A percentile compares a stretch with the other conserved stretches of the same genome.
Conservation (phyloP, 2,113 vertebrate genomes). For the Pelusios castaneus region DNA sequence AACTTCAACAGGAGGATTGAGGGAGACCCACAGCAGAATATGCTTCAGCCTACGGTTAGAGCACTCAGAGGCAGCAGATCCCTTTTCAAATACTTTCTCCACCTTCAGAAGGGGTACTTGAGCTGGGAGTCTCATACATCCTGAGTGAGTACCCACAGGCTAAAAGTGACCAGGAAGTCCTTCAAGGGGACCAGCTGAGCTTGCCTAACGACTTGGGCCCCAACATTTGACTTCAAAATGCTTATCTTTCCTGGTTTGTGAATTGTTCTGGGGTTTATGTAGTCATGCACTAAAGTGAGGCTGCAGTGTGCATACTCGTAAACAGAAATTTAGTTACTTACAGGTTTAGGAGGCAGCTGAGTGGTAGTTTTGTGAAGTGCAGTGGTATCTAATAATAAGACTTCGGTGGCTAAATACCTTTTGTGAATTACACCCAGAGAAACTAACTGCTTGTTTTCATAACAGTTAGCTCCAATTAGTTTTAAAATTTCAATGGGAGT, state of each 20-base stretch:
- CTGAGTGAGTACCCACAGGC: neutral
- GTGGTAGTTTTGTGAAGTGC: neutral
- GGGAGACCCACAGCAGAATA: neutral
- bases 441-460: neutral
- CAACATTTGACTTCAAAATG: neutral
- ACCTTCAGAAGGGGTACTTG: neutral
- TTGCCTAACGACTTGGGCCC: neutral
- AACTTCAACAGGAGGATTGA: neutral
- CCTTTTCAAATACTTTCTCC: too few relatives aligned
- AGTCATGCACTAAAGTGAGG: neutral
- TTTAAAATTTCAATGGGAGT: neutral
- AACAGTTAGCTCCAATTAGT: neutral
- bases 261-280: neutral
- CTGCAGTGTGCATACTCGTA: neutral
- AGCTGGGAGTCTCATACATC: neutral
- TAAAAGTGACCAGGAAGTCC: neutral
- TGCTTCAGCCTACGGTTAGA: neutral
- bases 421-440: neutral
- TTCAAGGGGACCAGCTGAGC: neutral
- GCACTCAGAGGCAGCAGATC: neutral
- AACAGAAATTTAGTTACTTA: neutral
- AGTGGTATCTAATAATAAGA: neutral
- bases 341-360: neutral
- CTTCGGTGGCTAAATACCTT: neutral
- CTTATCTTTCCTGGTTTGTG: neutral